phyloP scores from a whole-genome alignment of 2,888 invertebrate genomes.

The Cosmia pyralina region DNA sequence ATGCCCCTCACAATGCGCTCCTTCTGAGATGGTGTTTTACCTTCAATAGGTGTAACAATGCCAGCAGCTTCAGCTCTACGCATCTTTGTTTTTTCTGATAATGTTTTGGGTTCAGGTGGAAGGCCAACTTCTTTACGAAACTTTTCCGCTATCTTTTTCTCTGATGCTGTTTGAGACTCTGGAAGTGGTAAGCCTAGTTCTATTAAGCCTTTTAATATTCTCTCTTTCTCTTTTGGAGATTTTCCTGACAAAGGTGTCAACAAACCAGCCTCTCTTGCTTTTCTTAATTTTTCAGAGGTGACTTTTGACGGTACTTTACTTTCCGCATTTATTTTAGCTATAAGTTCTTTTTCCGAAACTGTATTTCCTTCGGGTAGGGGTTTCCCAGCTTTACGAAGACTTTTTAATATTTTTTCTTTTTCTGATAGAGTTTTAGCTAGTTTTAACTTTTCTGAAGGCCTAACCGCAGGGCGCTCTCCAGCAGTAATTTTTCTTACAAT shows the following conservation, averaged over 20 bases:
- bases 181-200: conserved; percentile 51
- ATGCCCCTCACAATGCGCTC: conserved; percentile 46
- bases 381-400: conserved; percentile 60
- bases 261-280: conserved; percentile 56
- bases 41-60: conserved; percentile 62
- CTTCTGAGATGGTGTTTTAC: conserved; percentile 57
- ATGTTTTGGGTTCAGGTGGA: conserved; percentile 65
- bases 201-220: conserved; percentile 59
- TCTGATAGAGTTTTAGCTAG: conserved; percentile 62
- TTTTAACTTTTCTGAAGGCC: conserved; percentile 61
- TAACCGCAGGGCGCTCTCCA: conserved; percentile 17
- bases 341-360: conserved; percentile 60
- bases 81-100: conserved; percentile 56
- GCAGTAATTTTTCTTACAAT: conserved; percentile 39
- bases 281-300: conserved; percentile 48
- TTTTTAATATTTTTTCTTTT: conserved; percentile 68
- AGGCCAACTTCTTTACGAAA: conserved; percentile 66
- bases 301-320: conserved; percentile 32
- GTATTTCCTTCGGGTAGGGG: conserved; percentile 59
- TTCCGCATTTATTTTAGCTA: conserved; percentile 56
- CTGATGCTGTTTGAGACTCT: conserved; percentile 56
- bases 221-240: conserved; percentile 62
- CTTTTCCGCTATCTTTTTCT: conserved; percentile 67
- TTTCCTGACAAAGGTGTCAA: conserved; percentile 49
- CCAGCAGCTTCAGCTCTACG: conserved; percentile 65